Evolutionary conservation across 1,140 invertebrate species (phyloP), one percentile per base, ranked within the genome.

Genomic region (Lutraria rhynchaena): DNA sequence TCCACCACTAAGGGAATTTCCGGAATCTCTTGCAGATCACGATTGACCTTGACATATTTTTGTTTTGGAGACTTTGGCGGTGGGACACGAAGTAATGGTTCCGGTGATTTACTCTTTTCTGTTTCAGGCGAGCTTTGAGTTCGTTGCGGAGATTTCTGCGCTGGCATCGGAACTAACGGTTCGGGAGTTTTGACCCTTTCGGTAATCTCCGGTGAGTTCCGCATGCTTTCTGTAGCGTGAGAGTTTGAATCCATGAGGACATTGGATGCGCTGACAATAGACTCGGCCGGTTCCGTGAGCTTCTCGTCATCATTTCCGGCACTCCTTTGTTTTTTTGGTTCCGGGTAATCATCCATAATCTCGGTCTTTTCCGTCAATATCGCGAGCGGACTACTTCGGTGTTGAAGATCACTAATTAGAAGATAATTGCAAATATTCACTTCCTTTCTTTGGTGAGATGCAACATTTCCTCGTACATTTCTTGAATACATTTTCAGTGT

Each of bases 391-490:
- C 33, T 55, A 41, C 55, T 46, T 0, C 65, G 31, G 37, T 80
- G 63, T 15, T 35, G 78, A 1, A 74, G 7, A 51, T 81, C 78
- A 71, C 78, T 81, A 4, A 81, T 78, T 15, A 88, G 44, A 19
- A 86, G 61, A 67, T 88, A 88, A 51, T 88, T 88, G 41, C 83
- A 86, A 55, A 88, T 76, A 76, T 87, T 81, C 46, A 51, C 33
- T 65, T 74, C 78, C 22, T 27, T 27, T 33, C 76, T 55, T 67
- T 80, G 46, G 3, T 51, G 22, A 27, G 44, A 41, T n/a, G 81
- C 71, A 19, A 60, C 55, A 27, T 70, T 65, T 0, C 81, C 86
- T 3, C 70, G 53, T 29, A 81, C 71, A 44, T 82, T 80, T 41
- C 73, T 60, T 15, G 73, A 46, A 55, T 67, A 82, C 60, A 88